Conservation (phyloP, 2,888 invertebrate genomes). For the Watsonalla binaria region DNA sequence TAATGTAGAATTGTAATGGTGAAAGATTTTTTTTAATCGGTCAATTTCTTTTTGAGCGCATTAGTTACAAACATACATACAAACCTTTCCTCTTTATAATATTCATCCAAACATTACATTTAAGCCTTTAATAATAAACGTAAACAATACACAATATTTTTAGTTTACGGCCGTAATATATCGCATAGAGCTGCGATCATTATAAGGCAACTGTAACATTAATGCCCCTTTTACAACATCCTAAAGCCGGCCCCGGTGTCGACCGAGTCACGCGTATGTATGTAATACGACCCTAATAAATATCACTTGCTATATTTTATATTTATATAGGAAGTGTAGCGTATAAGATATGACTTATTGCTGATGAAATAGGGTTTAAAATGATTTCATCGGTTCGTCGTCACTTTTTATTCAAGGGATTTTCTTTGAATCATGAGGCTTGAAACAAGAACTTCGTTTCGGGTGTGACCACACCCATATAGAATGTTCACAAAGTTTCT, state of each 20-base stretch:
- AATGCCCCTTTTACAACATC: slow-evolving; percentile 1
- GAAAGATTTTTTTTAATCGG: too few relatives aligned
- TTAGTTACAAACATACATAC: too few relatives aligned
- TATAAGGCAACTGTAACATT: slow-evolving; percentile 1
- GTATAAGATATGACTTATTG: slow-evolving; percentile 25
- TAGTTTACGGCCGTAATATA: background rate
- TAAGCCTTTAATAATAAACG: background rate
- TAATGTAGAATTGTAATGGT: too few relatives aligned
- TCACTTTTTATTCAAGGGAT: too few relatives aligned
- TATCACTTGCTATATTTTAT: slow-evolving; percentile 59
- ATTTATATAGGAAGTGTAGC: slow-evolving; percentile 37
- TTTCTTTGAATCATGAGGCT: too few relatives aligned
- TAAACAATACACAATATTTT: background rate
- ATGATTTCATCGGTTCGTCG: slow-evolving; percentile 6
- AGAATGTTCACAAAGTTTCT: too few relatives aligned
- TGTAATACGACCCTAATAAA: slow-evolving; percentile 65
- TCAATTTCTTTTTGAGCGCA: too few relatives aligned
- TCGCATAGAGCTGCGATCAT: background rate
- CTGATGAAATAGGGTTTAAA: slow-evolving; percentile 24
- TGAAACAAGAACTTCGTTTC: too few relatives aligned
- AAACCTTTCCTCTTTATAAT: too few relatives aligned
- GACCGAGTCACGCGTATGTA: slow-evolving; percentile 48
- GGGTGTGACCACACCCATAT: too few relatives aligned
- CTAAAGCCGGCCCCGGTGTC: slow-evolving; percentile 25
- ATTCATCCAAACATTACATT: background rate